Base-by-base conservation (phyloP, 1,140 invertebrate species). In the Euschistus heros region DNA sequence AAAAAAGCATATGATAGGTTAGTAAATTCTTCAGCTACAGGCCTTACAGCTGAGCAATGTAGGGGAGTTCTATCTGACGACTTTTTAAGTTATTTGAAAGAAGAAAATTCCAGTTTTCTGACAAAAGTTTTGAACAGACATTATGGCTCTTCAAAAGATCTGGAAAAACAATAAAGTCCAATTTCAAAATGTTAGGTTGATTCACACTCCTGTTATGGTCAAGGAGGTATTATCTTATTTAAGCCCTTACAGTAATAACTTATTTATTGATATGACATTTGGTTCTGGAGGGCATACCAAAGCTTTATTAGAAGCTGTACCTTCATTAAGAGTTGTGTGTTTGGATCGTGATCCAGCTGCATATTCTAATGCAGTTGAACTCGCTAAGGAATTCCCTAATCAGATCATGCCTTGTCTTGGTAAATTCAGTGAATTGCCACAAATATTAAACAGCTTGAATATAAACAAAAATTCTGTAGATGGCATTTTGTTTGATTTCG, bases 401-500 rank as follows among this genome's bases (percentile, higher is more conserved):
- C 80, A 83, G 74, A 74, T 97, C 0, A 79, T 85, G 62, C 89
- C 93, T 33, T 72, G 94, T 63, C 74, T 91, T 33, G 92, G 93
- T 13, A 85, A 79, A 71, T 97, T 97, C 77, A 95, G 92, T 70
- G 91, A 97, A 65, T 72, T 97, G 37, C 86, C 87, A 18, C 57
- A 75, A 2, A 74, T 95, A 20, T 75, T 97, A 10, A 74, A 78
- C 70, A 67, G 77, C 14, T 71, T 82, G 30, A 77, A 81, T 37
- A 74, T 93, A 13, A 72, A 72, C 37, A 78, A 78, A 64, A 83
- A 83, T 65, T 84, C 81, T 27, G 79, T 98, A 26, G 91, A 97
- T 79, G 89, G 88, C 0, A 84, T 95, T 68, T 73, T 98, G 17
- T 92, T 96, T 79, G 94, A 97, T 79, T 87, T 92, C 75, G 94